These are phyloP conservation scores for Struthidea cinerea DNA, from an alignment of 2,113 vertebrate species.

Conservation along the genomic window DNA sequence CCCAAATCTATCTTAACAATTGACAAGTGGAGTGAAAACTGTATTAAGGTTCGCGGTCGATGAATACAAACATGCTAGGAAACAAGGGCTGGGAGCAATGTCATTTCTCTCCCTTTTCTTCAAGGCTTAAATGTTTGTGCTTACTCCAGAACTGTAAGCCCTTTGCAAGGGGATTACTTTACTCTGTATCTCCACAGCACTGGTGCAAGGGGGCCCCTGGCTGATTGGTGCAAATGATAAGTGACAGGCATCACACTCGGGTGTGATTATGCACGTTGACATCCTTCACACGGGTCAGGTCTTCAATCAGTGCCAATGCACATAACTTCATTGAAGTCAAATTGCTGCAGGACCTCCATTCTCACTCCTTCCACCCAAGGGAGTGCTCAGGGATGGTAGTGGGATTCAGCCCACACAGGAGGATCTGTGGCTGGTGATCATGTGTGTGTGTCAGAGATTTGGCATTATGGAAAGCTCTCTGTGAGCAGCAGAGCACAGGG, in stretches of 20 bases:
- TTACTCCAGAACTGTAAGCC: neutral
- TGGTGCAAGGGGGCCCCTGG: fast-evolving
- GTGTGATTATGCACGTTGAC: neutral
- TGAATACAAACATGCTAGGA: conserved; percentile 3
- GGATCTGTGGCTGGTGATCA: neutral
- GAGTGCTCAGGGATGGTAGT: neutral
- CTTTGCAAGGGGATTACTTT: neutral
- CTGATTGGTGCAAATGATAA: neutral
- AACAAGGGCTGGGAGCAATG: neutral
- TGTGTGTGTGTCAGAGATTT: neutral
- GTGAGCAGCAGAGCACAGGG: neutral
- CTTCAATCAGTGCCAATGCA: neutral
- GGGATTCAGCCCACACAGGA: neutral
- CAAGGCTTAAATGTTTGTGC: neutral
- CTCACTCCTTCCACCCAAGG: neutral
- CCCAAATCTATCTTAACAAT: conserved; percentile 28
- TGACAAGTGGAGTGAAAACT: conserved; percentile 39
- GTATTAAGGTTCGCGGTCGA: neutral
- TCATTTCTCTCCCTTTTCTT: neutral
- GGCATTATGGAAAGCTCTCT: fast-evolving
- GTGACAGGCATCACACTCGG: neutral
- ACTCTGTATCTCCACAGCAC: neutral
- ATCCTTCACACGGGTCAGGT: neutral
- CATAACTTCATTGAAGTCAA: neutral
- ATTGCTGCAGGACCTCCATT: neutral